Base-by-base conservation (phyloP, 37 sponge, comb jelly and placozoan species). In the Hormiphora californensis region DNA sequence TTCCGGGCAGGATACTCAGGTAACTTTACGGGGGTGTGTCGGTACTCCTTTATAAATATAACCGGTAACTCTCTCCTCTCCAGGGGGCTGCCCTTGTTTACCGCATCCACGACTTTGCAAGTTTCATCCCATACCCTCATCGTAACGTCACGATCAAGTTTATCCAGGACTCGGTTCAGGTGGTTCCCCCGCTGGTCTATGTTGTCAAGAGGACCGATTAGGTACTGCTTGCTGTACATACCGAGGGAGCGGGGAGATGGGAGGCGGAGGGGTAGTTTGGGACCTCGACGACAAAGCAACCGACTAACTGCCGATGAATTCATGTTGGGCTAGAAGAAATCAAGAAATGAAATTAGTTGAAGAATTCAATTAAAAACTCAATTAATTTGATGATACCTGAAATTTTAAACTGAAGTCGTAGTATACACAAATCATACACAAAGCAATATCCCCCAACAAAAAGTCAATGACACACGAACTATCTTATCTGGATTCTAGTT, bases 101-200 rank as follows among this genome's bases (percentile, higher is more conserved):
- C 25, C 81, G 40, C 81, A 30, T 73, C 81, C 38, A 73, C 81
- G n/a, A 73, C 81, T 40, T 73, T 73, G 23, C 81, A 73, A 8
- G 81, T 33, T 36, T 73, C 81, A 43, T 73, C 46, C 81, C 81
- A 73, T 5, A 73, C 81, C 25, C 81, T 22, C 81, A 73, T 73
- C 0, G 81, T 73, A 2, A 73, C 81, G 39, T 73, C 36, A 1
- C 81, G 35, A 46, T 73, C 81, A n/a, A 73, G 5, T 30, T 33
- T 39, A 28, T 73, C 81, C 25, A 73, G 81, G 44, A 73, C n/a
- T 17, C 81, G 35, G 27, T 43, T n/a, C 44, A 73, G 25, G 23
- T 5, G 81, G 44, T 73, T 73, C 21, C 35, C 38, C 25, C 81
- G 5, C 44, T 73, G 81, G 43, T 73, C 81, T 12, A 73, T 28